phyloP scores from a whole-genome alignment of 2,888 invertebrate species.

The Cheiracanthium punctorium region DNA sequence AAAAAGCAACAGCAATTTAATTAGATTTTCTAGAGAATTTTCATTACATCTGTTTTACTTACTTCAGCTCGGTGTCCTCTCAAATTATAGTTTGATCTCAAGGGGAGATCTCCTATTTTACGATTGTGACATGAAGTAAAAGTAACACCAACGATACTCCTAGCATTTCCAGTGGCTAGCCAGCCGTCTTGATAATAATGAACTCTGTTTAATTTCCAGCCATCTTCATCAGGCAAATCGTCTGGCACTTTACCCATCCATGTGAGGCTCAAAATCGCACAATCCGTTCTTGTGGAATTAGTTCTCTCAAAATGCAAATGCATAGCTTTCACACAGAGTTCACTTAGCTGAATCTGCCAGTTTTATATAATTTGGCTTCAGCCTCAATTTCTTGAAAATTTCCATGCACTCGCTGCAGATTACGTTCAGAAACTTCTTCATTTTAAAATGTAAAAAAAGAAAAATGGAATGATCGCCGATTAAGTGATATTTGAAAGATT shows the following conservation, averaged over 20 bases:
- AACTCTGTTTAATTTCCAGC: constrained; percentile 90
- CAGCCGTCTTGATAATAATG: constrained; percentile 96
- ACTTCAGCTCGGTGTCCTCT: constrained; percentile 97
- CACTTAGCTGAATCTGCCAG: not conserved
- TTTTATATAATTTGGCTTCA: constrained; percentile 9
- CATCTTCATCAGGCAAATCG: constrained; percentile 93
- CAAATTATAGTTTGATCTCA: constrained; percentile 96
- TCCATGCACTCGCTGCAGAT: not conserved
- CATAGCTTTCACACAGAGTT: constrained; percentile 79
- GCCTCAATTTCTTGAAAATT: not conserved
- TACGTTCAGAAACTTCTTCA: not conserved
- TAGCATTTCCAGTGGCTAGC: constrained; percentile 95
- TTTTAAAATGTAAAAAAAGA: not conserved
- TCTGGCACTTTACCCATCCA: constrained; percentile 99
- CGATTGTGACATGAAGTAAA: constrained; percentile 96
- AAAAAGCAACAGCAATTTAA: too few relatives aligned
- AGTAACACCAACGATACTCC: constrained; percentile 96
- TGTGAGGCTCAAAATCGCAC: constrained; percentile 93
- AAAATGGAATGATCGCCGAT: not conserved
- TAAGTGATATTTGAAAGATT: too few relatives aligned
- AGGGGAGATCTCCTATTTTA: constrained; percentile 80
- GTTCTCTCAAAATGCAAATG: constrained; percentile 97
- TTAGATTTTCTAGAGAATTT: too few relatives aligned
- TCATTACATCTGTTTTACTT: too few relatives aligned
- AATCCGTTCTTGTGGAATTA: constrained; percentile 82